These are phyloP conservation scores for Diaphora mendica DNA, from an alignment of 2,888 invertebrate species.

Conservation along the genomic window DNA sequence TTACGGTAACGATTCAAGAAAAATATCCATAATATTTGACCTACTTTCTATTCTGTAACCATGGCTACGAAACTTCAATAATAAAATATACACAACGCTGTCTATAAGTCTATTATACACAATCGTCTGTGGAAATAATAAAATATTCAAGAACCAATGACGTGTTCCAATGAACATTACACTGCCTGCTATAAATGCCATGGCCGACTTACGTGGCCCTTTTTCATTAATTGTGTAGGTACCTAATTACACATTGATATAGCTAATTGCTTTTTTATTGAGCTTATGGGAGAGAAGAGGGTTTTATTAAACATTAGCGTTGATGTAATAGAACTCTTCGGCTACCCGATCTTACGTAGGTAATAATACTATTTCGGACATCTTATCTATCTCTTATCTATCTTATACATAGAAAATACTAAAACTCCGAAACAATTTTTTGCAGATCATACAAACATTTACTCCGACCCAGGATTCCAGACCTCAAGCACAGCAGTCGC, in stretches of 20 bases:
- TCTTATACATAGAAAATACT: no score
- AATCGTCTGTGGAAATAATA: conserved; percentile 14
- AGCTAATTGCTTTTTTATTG: conserved; percentile 11
- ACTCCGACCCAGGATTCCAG: no score
- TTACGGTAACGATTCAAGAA: background rate
- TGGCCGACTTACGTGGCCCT: conserved; percentile 21
- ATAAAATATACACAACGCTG: conserved; percentile 24
- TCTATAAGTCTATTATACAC: conserved; percentile 21
- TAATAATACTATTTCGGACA: no score
- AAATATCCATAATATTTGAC: conserved; percentile 20
- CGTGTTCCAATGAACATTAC: conserved; percentile 25
- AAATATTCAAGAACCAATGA: conserved; percentile 39
- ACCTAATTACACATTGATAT: conserved; percentile 26
- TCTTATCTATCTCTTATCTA: no score
- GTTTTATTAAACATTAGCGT: background rate
- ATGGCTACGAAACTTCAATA: conserved; percentile 14
- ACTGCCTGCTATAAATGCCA: conserved; percentile 31
- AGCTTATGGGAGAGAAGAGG: background rate
- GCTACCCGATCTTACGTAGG: no score
- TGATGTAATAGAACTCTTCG: no score
- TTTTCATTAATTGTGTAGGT: conserved; percentile 20
- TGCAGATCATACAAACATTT: no score
- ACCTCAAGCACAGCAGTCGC: no score
- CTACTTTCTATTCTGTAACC: conserved; percentile 1
- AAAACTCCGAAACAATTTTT: no score